phyloP scores from a whole-genome alignment of 2,888 invertebrate genomes.

The Meteorus cinctellus region DNA sequence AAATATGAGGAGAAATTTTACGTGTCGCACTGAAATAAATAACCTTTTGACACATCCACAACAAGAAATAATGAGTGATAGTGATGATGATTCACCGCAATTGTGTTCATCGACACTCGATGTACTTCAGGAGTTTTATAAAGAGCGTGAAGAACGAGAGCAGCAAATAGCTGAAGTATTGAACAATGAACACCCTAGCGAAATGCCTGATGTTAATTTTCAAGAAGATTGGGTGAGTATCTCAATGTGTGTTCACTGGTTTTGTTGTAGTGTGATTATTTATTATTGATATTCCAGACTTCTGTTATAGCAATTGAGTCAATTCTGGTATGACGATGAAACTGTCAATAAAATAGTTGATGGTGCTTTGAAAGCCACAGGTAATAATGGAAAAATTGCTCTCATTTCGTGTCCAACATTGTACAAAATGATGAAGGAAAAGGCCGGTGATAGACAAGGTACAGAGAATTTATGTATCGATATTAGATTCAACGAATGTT shows the following conservation, averaged over 20 bases:
- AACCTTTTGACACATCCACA: not conserved
- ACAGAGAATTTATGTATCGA: constrained; percentile 32
- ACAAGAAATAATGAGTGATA: constrained; percentile 56
- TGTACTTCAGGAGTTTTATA: constrained; percentile 85
- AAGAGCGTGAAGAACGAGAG: constrained; percentile 80
- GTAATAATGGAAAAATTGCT: constrained; percentile 80
- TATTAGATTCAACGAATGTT: not conserved
- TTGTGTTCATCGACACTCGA: constrained; percentile 83
- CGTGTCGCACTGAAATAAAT: not conserved
- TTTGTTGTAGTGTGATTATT: not conserved
- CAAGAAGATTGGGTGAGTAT: constrained; percentile 87
- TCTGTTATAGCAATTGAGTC: constrained; percentile 90
- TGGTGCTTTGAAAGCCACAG: constrained; percentile 78
- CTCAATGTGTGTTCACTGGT: not conserved
- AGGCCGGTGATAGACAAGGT: constrained; percentile 75
- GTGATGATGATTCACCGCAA: constrained; percentile 78
- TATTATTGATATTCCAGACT: not conserved
- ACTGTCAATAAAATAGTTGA: constrained; percentile 84
- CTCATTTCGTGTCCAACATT: constrained; percentile 92
- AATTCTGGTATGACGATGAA: constrained; percentile 95
- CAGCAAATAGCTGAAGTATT: constrained; percentile 74
- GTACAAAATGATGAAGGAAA: constrained; percentile 80
- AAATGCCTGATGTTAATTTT: constrained; percentile 75
- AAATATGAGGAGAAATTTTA: too few species aligned
- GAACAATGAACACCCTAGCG: constrained; percentile 43